Evolutionary conservation across 2,888 invertebrate genomes (phyloP).

Genomic region (Lasioglossum zephyrum): DNA sequence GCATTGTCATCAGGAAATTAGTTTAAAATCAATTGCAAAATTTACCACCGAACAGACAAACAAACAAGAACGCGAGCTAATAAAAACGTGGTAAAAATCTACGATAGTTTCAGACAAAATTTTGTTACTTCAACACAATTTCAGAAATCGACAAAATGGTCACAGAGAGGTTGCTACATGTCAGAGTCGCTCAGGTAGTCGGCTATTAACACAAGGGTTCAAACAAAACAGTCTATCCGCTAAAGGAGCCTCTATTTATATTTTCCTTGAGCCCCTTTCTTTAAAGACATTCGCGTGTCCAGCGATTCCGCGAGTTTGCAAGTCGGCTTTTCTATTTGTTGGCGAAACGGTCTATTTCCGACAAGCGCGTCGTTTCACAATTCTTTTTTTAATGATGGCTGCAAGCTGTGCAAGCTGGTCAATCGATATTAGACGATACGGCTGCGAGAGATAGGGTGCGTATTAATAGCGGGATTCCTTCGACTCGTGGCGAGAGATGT

Average conservation of each 20-base stretch:
- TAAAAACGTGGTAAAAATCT: too few relatives aligned
- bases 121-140: not conserved
- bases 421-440: not conserved
- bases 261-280: not conserved
- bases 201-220: not conserved
- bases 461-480: slow-evolving; percentile 12
- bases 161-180: too few relatives aligned
- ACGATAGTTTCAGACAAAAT: too few relatives aligned
- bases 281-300: not conserved
- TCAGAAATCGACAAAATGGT: too few relatives aligned
- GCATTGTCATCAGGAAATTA: too few relatives aligned
- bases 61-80: too few relatives aligned
- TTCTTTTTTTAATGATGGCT: not conserved
- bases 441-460: not conserved
- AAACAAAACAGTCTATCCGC: not conserved
- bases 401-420: not conserved
- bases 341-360: not conserved
- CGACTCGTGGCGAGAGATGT: not conserved
- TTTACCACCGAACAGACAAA: too few relatives aligned
- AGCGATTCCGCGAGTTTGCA: not conserved
- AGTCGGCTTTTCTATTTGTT: not conserved
- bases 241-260: not conserved
- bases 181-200: not conserved
- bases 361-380: not conserved
- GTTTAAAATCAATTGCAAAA: too few relatives aligned